phyloP scores from a whole-genome alignment of 2,888 invertebrate species.

The Trichacis sp. region DNA sequence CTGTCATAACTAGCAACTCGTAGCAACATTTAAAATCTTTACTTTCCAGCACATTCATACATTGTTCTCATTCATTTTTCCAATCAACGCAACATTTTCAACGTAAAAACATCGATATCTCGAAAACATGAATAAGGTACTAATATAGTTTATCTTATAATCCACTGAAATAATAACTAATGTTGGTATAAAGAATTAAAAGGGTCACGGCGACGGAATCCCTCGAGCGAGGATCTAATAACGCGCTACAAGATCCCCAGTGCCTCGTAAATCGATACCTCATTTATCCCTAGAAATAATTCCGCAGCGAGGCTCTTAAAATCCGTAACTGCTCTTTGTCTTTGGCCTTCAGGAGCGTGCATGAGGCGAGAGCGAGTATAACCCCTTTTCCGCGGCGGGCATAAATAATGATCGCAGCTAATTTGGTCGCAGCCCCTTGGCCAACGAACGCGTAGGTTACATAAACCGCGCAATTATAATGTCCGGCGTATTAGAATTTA shows the following conservation, averaged over 20 bases:
- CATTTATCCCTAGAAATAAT: constrained; percentile 47
- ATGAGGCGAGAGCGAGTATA: constrained; percentile 51
- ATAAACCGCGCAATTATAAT: constrained; percentile 68
- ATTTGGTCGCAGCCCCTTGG: constrained; percentile 64
- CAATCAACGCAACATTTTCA: no score
- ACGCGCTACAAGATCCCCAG: neutral
- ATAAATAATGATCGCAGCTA: constrained; percentile 69
- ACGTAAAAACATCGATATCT: no score
- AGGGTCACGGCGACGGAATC: neutral
- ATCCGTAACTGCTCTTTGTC: constrained; percentile 61
- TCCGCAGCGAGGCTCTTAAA: constrained; percentile 42
- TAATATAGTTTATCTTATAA: no score
- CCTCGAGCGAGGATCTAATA: neutral
- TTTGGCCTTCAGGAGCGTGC: constrained; percentile 51
- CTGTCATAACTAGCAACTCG: no score
- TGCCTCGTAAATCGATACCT: constrained; percentile 25
- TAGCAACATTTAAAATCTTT: no score
- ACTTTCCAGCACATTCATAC: no score
- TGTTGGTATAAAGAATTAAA: neutral
- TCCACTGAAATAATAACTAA: neutral
- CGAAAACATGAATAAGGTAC: no score
- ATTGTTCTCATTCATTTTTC: no score
- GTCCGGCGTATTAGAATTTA: constrained; percentile 68
- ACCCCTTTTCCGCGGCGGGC: constrained; percentile 64
- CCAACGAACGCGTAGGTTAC: constrained; percentile 46